A percentile compares a stretch with the other conserved stretches of the same genome.
phyloP scores from a whole-genome alignment of 2,797 vertebrate species.

The Vipera ursinii region DNA sequence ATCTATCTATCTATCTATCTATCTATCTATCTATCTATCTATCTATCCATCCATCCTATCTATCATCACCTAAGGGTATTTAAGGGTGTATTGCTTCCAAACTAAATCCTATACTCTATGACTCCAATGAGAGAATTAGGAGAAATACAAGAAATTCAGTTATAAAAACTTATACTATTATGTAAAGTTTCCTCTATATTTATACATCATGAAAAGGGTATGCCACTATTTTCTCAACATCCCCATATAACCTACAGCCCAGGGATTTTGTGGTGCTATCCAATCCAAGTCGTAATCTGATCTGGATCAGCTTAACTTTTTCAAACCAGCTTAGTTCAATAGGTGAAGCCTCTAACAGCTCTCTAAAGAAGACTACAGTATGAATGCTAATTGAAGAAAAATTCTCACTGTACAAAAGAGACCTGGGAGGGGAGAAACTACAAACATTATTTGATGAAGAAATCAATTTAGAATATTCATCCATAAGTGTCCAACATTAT shows the following conservation, averaged over 20 bases:
- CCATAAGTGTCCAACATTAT: too few species aligned
- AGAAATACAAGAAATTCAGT: not conserved
- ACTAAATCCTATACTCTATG: not conserved
- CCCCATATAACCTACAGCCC: not conserved
- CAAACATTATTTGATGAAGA: too few species aligned
- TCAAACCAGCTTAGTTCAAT: not conserved
- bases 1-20: too few species aligned
- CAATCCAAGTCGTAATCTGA: not conserved
- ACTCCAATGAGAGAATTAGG: not conserved
- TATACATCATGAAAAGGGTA: not conserved
- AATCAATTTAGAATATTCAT: too few species aligned
- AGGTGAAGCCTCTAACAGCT: not conserved
- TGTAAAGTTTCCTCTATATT: not conserved
- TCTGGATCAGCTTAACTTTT: not conserved
- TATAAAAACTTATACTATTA: not conserved
- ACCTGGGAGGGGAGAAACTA: too few species aligned
- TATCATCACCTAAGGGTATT: not conserved
- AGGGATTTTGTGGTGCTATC: not conserved
- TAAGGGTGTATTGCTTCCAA: not conserved
- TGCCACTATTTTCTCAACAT: not conserved
- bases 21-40: too few species aligned
- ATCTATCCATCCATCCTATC: too few species aligned
- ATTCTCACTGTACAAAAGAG: not conserved
- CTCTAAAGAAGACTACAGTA: not conserved
- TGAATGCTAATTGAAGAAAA: not conserved